Evolutionary conservation across 2,113 vertebrate species (phyloP), one percentile per base, ranked within the genome.

Genomic region (Alethe castanea): DNA sequence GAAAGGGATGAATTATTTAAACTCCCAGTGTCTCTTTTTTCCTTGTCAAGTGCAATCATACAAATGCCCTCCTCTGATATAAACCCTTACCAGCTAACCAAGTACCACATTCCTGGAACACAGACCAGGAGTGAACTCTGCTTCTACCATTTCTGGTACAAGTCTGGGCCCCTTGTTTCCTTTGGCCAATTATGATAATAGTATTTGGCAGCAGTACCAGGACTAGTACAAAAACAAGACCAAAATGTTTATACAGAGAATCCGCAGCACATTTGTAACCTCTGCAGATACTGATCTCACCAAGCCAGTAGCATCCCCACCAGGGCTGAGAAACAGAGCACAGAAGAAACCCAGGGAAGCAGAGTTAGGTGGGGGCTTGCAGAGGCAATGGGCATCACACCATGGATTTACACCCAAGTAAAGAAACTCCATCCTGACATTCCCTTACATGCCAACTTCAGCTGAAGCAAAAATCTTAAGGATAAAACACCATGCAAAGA

Each of bases 1-100:
- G 86, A 83, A 82, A 87, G 3, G n/a, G 31, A 86, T 94, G 6
- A 91, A 92, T 92, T 95, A 95, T 92, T 95, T 87, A 94, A 94
- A 74, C 33, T 38, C 42, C 3, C 11, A 18, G 47, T 8, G 17
- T 81, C 35, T 78, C 67, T 80, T 74, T 64, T 59, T 62, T 64
- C 48, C 14, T 23, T 24, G 48, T 15, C 0, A 1, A 72, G 3
- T 57, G 26, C 44, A 79, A 76, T 60, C 86, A 44, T 23, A 47
- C 4, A 40, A 91, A 91, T 14, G 20, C 42, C 23, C 20, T 93
- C 45, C 50, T 61, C 65, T 42, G 29, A 74, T 38, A 89, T 18
- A 79, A 89, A 79, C 29, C 33, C 56, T 36, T 28, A 74, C 40
- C 56, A 92, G 64, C 57, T 62, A 94, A 76, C 53, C 24, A n/a